phyloP scores from a whole-genome alignment of 37 sponge, comb jelly and placozoan species.

The Beroe ovata region DNA sequence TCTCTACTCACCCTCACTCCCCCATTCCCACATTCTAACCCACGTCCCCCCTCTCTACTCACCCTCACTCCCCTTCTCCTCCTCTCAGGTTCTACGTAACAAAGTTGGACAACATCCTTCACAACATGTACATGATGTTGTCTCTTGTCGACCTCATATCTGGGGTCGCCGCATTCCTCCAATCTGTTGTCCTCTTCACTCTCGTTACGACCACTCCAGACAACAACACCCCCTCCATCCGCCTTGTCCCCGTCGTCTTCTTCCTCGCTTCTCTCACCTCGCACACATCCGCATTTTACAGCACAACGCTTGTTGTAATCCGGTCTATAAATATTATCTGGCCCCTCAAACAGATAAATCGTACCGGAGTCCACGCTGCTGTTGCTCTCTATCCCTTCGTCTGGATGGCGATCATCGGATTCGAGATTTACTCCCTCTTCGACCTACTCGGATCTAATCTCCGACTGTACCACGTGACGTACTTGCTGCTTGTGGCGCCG shows the following conservation, averaged over 20 bases:
- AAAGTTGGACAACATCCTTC: conserved; percentile 53
- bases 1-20: too few relatives aligned
- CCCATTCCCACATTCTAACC: not conserved
- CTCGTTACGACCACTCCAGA: not conserved
- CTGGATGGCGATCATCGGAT: not conserved
- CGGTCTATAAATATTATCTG: conserved; percentile 62
- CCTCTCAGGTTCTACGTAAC: conserved; percentile 28
- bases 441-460: not conserved
- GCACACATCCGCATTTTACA: conserved; percentile 58
- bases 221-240: not conserved
- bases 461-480: not conserved
- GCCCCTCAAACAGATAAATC: conserved; percentile 34
- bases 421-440: conserved; percentile 21
- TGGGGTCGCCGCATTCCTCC: conserved; percentile 42
- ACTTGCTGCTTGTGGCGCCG: conserved; percentile 46
- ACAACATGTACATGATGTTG: conserved; percentile 66
- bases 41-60: too few relatives aligned
- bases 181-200: conserved; percentile 8
- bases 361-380: not conserved
- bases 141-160: not conserved
- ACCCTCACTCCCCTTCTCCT: not conserved
- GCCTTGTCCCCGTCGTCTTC: conserved; percentile 49
- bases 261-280: conserved; percentile 23
- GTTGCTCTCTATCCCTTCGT: conserved; percentile 6
- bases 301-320: conserved; percentile 5